Evolutionary conservation across 2,888 invertebrate genomes (phyloP), one percentile per base, ranked within the genome.

Genomic region (Drosophila nigricruria): DNA sequence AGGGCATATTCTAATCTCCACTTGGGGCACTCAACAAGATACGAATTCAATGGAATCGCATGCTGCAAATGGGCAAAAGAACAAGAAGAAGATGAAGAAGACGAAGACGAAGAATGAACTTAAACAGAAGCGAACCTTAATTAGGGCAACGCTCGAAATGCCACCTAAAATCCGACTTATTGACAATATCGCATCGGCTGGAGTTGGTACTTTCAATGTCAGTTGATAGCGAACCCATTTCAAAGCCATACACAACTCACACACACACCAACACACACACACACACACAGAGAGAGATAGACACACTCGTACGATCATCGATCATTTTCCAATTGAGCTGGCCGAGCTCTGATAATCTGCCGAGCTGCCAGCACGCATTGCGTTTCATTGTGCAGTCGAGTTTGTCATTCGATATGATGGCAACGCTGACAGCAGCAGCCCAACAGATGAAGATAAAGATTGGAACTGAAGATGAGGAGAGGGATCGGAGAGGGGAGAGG

Each of bases 341-440:
- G 54, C 77, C 79, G 73, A 81, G 78, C 78, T 62, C 70, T 27
- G 82, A 87, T 87, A 84, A 83, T 79, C 84, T 67, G 62, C 30
- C n/a, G 50, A 64, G 63, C 77, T 76, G 74, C 77, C 61, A 70
- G 53, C 70, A 70, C 70, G 61, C 75, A 73, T 80, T 72, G 68
- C 72, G 47, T 69, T 69, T 54, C 68, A 45, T 64, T 71, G 81
- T 81, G 73, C 69, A 85, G 59, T 82, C 75, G 61, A 72, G 68
- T 80, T 88, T 86, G 89, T 89, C 89, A 89, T 86, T 79, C 68
- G 86, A 89, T 89, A 88, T 84, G 88, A 89, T 79, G 89, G 80
- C 82, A 64, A 70, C 70, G 85, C 67, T 89, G 85, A 89, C 85
- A 89, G 80, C 79, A 52, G 59, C 65, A 34, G 52, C 52, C 58